phyloP scores from a whole-genome alignment of 2,888 invertebrate species.

The Serrognathus titanus region DNA sequence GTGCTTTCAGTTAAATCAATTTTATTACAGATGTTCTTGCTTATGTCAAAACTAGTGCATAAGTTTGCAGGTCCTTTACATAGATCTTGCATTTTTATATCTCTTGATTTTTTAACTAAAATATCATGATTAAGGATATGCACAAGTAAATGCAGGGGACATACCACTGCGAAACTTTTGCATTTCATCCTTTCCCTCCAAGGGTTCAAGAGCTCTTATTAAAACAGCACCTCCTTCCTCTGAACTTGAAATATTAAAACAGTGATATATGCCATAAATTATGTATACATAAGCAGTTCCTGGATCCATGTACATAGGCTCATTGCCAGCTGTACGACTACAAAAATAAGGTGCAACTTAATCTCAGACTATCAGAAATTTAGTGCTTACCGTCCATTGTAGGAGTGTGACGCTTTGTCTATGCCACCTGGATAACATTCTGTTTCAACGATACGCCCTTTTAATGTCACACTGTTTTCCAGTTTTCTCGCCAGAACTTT shows the following conservation, averaged over 20 bases:
- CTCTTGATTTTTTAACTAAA: constrained; percentile 11
- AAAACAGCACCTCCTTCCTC: constrained; percentile 66
- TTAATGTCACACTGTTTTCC: constrained; percentile 50
- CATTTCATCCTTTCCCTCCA: constrained; percentile 60
- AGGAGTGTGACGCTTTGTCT: constrained; percentile 58
- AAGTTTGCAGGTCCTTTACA: constrained; percentile 73
- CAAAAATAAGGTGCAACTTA: background rate
- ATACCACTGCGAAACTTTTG: constrained; percentile 40
- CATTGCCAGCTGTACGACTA: constrained; percentile 59
- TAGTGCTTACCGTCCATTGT: constrained; percentile 16
- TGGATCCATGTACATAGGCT: constrained; percentile 69
- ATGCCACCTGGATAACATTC: constrained; percentile 66
- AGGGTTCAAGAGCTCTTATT: constrained; percentile 63
- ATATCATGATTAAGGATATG: constrained; percentile 16
- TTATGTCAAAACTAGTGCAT: constrained; percentile 62
- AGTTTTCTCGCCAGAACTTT: constrained; percentile 58
- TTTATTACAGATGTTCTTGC: constrained; percentile 55
- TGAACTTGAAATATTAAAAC: constrained; percentile 68
- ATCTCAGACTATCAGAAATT: background rate
- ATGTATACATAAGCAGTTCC: constrained; percentile 70
- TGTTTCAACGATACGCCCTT: constrained; percentile 69
- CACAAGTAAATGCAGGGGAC: background rate
- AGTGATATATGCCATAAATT: constrained; percentile 72
- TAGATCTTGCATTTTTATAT: constrained; percentile 47
- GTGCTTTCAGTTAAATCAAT: constrained; percentile 52